Percentiles rank a stretch among this genome's conserved stretches.
phyloP scores from a whole-genome alignment of 2,888 invertebrate genomes.

The Archips crataeganus region DNA sequence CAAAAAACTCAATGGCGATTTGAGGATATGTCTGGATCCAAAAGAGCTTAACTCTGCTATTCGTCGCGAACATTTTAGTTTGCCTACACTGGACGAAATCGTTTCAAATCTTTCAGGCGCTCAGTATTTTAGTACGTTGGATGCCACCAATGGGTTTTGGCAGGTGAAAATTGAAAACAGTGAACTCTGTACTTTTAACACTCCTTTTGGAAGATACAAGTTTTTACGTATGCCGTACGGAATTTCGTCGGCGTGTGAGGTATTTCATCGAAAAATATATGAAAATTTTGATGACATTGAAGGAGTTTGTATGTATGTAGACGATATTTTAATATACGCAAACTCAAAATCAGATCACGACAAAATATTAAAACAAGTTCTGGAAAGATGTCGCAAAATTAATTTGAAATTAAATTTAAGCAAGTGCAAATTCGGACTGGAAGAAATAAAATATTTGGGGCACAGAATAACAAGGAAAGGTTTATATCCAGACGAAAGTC shows the following conservation, averaged over 20 bases:
- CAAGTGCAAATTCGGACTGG: conserved; percentile 17
- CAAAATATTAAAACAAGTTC: conserved; percentile 3
- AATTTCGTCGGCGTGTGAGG: no score
- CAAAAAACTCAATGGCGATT: conserved; percentile 35
- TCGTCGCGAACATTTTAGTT: conserved; percentile 41
- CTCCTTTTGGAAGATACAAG: no score
- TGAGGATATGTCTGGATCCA: conserved; percentile 36
- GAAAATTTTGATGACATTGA: conserved; percentile 30
- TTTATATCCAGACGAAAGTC: no score
- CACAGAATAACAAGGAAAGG: no score
- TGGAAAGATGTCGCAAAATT: conserved; percentile 29
- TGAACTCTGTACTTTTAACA: no score
- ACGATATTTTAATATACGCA: conserved; percentile 34
- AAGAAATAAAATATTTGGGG: no score
- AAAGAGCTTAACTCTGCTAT: conserved; percentile 37
- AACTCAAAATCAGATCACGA: conserved; percentile 33
- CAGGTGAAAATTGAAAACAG: conserved; percentile 30
- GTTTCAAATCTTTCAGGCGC: conserved; percentile 37
- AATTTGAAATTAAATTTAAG: conserved; percentile 31
- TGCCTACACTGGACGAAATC: conserved; percentile 43
- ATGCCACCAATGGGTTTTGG: conserved; percentile 30
- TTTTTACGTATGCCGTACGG: no score
- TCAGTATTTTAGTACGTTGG: conserved; percentile 27
- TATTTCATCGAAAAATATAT: no score
- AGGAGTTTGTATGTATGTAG: conserved; percentile 26